A percentile compares a stretch with the other conserved stretches of the same genome.
phyloP scores from a whole-genome alignment of 2,797 vertebrate species.

The Neosilurus hyrtlii region DNA sequence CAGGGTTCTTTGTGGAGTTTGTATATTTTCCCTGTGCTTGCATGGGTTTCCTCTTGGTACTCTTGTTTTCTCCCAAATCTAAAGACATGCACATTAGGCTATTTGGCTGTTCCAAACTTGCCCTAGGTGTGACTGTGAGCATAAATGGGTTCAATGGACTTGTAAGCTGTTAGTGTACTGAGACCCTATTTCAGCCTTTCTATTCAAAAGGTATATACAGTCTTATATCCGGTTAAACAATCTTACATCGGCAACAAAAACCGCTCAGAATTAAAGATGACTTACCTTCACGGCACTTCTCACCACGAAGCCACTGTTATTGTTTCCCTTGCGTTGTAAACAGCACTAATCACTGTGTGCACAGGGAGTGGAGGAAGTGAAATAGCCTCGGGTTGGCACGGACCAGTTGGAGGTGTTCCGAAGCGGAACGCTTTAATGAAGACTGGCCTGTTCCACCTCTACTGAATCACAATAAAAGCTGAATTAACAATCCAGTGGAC shows the following conservation, averaged over 20 bases:
- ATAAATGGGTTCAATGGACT: too few species aligned
- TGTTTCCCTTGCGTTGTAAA: slow-evolving; percentile 71
- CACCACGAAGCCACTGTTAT: slow-evolving; percentile 69
- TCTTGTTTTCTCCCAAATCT: too few species aligned
- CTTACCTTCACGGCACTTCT: slow-evolving; percentile 74
- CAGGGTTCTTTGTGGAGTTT: too few species aligned
- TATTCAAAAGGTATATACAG: background rate
- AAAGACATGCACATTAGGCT: too few species aligned
- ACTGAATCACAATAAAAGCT: slow-evolving; percentile 68
- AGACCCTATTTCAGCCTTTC: too few species aligned
- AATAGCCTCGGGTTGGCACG: slow-evolving; percentile 68
- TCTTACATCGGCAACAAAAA: background rate
- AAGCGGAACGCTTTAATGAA: slow-evolving; percentile 79
- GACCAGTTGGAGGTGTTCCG: slow-evolving; percentile 65
- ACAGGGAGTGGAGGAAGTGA: slow-evolving; percentile 63
- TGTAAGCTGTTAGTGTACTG: too few species aligned
- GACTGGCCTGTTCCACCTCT: slow-evolving; percentile 65
- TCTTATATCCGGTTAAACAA: background rate
- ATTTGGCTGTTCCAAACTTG: too few species aligned
- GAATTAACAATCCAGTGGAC: slow-evolving; percentile 56
- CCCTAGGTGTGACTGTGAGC: too few species aligned
- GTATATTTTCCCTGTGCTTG: too few species aligned
- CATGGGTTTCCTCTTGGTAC: too few species aligned
- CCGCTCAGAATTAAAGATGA: slow-evolving; percentile 51
- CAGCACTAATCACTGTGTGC: slow-evolving; percentile 77